phyloP scores from a whole-genome alignment of 2,888 invertebrate genomes.

The Electrophaes corylata region DNA sequence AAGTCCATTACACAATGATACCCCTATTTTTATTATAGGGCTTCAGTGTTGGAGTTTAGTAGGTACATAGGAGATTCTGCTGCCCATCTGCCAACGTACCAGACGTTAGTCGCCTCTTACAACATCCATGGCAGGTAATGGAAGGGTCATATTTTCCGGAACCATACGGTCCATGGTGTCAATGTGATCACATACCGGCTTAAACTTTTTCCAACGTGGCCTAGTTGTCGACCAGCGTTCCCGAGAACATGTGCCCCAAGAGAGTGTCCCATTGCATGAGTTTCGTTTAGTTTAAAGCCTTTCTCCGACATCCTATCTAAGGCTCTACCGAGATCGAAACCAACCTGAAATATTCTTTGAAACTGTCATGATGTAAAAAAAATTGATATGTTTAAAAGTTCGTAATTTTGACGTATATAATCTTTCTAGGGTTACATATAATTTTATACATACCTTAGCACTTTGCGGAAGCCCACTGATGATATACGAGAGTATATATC shows the following conservation, averaged over 20 bases:
- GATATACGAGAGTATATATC: constrained; percentile 17
- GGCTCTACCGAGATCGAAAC: constrained; percentile 42
- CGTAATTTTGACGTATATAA: no score
- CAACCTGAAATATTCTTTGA: constrained; percentile 44
- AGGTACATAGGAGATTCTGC: no score
- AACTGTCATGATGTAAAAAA: not conserved
- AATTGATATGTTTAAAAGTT: not conserved
- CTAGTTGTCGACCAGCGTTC: constrained; percentile 23
- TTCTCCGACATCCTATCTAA: constrained; percentile 41
- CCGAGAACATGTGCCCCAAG: constrained; percentile 60
- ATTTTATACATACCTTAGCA: constrained; percentile 26
- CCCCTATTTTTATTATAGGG: no score
- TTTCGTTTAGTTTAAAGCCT: constrained; percentile 37
- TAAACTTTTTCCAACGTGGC: constrained; percentile 6
- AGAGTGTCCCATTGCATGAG: constrained; percentile 59
- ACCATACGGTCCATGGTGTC: no score
- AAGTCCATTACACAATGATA: no score
- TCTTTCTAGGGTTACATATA: no score
- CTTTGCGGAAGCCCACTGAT: constrained; percentile 20
- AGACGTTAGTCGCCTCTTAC: no score
- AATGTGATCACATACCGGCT: constrained; percentile 3
- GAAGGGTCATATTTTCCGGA: no score
- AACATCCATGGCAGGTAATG: no score
- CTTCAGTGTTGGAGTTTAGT: no score
- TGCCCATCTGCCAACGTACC: no score